Base-by-base conservation (phyloP, 2,113 vertebrate species). In the Periophthalmus modestus region DNA sequence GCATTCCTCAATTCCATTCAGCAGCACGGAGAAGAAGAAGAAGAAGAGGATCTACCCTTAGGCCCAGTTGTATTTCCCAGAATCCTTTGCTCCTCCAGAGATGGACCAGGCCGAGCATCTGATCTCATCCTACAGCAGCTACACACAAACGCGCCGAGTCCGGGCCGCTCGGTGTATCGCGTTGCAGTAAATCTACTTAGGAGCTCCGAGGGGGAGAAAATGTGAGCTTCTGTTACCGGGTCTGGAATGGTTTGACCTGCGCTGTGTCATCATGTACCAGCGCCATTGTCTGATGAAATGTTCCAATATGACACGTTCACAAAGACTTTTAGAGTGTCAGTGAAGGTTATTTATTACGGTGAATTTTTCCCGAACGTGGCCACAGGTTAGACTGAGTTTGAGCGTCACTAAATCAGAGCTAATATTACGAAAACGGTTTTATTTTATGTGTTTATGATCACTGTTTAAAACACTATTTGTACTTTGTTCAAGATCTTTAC, bases 161-260 rank as follows among this genome's bases (percentile, higher is more conserved):
- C 23, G 52, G 54, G 79, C 87, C 82, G 83, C 78, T 75, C 82
- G 78, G 70, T 82, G 80, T 86, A 91, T 93, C 89, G 79, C 74
- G 79, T 93, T 89, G 88, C 88, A 91, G 74, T 78, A 89, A 89
- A 92, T 89, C 85, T 75, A 89, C 85, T 91, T 89, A 92, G 82
- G 75, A 77, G 74, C 79, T 88, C 88, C 80, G 81, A 79, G 79
- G 84, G 79, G 85, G 61, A 62, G 82, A 83, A 83, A 84, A 86
- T 83, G 79, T 72, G 74, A 81, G 85, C 77, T 92, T 84, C 69
- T 73, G 85, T 93, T 92, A 87, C 89, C 88, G 81, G 82, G 81
- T 88, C 77, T 88, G 89, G 78, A 91, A 90, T 84, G 81, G 71
- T 85, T 90, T 89, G 91, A 91, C 90, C 88, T 82, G 43, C 82